Evolutionary conservation across 2,113 vertebrate species (phyloP), one percentile per base, ranked within the genome.

Genomic region (Podilymbus podiceps): DNA sequence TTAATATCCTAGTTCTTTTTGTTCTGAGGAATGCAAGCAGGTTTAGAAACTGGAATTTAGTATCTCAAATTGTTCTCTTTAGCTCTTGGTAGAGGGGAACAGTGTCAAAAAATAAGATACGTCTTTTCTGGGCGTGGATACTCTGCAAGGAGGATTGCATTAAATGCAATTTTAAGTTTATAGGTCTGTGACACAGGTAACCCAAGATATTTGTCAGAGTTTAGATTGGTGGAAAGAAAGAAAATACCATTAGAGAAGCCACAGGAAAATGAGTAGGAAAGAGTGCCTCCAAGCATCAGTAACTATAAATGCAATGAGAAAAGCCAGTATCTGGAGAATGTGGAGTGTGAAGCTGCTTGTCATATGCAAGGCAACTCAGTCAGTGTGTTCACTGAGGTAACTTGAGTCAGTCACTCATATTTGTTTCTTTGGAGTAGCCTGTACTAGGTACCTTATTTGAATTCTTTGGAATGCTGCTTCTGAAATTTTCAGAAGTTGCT

Each of bases 351-450:
- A 74, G 25, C 23, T 72, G 21, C 23, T 76, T 84, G n/a, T 58
- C n/a, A 15, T 46, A 24, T 0, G 1, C 25, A 35, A 31, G 46
- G 27, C 11, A 74, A 5, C 9, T 81, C 1, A 1, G 16, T 42
- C 7, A 78, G 6, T 80, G 11, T 53, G 8, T 55, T 89, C 6
- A 25, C 35, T 87, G 15, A 33, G 17, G 62, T 44, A 49, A 25
- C 46, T 23, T 85, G 74, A 44, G 64, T 85, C n/a, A 49, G 24
- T 74, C 17, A 30, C 20, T 68, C 20, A 3, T 71, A 8, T 42
- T 47, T 89, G 11, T 28, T 85, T 55, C 11, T 63, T 49, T 79
- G 44, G 16, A 64, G 24, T 69, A 40, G 27, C 18, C 23, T 76
- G 18, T 62, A 64, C 27, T 85, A 64, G 40, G 5, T 93, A n/a